Percentiles rank a stretch among this genome's conserved stretches.
phyloP scores from a whole-genome alignment of 1,140 invertebrate species.

The Teleogryllus occipitalis region DNA sequence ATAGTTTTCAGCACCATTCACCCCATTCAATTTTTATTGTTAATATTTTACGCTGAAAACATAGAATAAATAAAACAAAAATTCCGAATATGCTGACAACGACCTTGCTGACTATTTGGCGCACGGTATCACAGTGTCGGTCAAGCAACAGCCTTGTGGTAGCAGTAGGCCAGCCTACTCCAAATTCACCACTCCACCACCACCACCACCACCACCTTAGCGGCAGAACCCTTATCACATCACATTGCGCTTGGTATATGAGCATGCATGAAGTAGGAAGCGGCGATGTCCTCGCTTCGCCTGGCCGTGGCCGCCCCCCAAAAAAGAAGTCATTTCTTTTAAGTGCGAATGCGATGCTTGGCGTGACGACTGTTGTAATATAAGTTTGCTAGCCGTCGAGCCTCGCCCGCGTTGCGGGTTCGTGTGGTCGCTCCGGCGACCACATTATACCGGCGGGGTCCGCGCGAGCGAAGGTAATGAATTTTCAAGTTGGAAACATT shows the following conservation, averaged over 20 bases:
- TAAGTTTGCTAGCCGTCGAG: background rate
- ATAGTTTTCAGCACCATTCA: no score
- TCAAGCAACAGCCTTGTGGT: no score
- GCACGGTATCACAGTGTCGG: no score
- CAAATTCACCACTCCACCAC: no score
- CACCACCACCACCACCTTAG: background rate
- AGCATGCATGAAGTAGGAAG: background rate
- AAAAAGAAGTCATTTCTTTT: slow-evolving; percentile 6
- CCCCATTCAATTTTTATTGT: no score
- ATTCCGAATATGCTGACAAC: no score
- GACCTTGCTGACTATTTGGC: no score
- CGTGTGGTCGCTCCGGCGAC: background rate
- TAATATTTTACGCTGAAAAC: no score
- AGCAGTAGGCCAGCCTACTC: no score
- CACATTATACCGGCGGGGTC: background rate
- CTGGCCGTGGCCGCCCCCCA: background rate
- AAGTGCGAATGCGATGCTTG: background rate
- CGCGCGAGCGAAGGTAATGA: background rate
- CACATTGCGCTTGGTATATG: background rate
- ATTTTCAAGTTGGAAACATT: background rate
- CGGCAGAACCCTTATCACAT: background rate
- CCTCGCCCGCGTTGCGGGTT: background rate
- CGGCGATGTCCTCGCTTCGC: background rate
- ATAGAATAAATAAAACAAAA: no score
- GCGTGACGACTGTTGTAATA: background rate